phyloP scores from a whole-genome alignment of 2,888 invertebrate genomes.

The Pimpla rufipes region DNA sequence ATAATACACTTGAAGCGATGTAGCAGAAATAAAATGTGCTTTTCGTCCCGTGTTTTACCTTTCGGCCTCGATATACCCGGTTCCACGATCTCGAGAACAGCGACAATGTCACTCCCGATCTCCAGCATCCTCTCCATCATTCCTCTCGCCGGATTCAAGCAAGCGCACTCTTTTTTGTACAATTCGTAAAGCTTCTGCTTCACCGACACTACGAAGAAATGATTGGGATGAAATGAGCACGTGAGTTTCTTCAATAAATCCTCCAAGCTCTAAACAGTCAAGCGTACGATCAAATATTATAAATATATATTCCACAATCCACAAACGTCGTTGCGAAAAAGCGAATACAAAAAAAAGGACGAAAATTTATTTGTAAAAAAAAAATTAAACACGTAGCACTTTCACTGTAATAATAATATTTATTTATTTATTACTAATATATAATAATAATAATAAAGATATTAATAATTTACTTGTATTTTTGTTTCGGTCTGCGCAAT shows the following conservation, averaged over 20 bases:
- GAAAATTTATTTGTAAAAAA: background rate
- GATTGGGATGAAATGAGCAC: constrained; percentile 88
- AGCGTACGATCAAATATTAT: constrained; percentile 6
- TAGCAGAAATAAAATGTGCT: no score
- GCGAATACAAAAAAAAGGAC: background rate
- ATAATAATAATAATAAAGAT: background rate
- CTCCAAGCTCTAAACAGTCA: constrained; percentile 81
- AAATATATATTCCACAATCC: background rate
- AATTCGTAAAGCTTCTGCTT: constrained; percentile 90
- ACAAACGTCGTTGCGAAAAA: background rate
- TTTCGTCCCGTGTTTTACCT: no score
- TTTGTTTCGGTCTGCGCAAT: constrained; percentile 83
- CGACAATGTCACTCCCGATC: constrained; percentile 89
- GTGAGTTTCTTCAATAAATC: constrained; percentile 86
- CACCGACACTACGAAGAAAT: constrained; percentile 89
- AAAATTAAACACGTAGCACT: constrained; percentile 29
- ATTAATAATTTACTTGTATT: constrained; percentile 73
- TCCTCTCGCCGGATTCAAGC: constrained; percentile 84
- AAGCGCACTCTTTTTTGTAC: constrained; percentile 80
- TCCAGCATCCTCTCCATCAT: constrained; percentile 89
- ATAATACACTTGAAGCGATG: no score
- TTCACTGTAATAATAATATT: no score
- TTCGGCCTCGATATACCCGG: constrained; percentile 90
- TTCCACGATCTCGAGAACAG: constrained; percentile 89
- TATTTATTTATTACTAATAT: constrained; percentile 19